Conservation (phyloP, 2,888 invertebrate genomes). For the Drosophila phalerata region DNA sequence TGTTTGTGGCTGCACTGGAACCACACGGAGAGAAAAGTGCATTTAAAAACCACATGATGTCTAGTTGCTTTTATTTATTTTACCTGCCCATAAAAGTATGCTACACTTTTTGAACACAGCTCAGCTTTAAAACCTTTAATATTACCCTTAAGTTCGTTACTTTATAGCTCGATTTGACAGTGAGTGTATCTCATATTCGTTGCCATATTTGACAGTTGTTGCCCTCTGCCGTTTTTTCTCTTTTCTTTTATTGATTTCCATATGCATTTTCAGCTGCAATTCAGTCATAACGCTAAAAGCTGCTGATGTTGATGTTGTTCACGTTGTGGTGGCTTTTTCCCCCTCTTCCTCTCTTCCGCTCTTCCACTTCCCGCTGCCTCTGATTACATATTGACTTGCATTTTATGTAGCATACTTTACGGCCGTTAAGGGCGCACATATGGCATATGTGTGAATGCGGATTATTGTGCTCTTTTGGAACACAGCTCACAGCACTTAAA, state of each 20-base stretch:
- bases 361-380: background rate
- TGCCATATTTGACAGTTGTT: conserved; percentile 10
- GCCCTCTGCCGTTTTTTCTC: conserved; percentile 1
- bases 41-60: conserved; percentile 24
- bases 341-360: no score
- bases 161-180: background rate
- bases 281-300: conserved; percentile 45
- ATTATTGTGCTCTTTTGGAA: conserved; percentile 12
- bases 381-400: conserved; percentile 62
- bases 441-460: conserved; percentile 22
- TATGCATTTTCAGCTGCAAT: conserved; percentile 51
- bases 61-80: conserved; percentile 24
- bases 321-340: background rate
- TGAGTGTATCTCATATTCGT: conserved; percentile 28
- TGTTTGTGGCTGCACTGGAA: conserved; percentile 40
- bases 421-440: conserved; percentile 65
- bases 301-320: conserved; percentile 33
- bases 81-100: conserved; percentile 8
- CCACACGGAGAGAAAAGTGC: conserved; percentile 4
- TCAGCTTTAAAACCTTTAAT: background rate
- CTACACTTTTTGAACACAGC: background rate
- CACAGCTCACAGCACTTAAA: conserved; percentile 46
- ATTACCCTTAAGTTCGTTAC: background rate
- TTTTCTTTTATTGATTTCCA: conserved; percentile 45
- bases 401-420: conserved; percentile 69